A percentile compares a stretch with the other conserved stretches of the same genome.
Evolutionary conservation across 2,888 invertebrate genomes (phyloP).

Genomic region (Pterobdella sp.): DNA sequence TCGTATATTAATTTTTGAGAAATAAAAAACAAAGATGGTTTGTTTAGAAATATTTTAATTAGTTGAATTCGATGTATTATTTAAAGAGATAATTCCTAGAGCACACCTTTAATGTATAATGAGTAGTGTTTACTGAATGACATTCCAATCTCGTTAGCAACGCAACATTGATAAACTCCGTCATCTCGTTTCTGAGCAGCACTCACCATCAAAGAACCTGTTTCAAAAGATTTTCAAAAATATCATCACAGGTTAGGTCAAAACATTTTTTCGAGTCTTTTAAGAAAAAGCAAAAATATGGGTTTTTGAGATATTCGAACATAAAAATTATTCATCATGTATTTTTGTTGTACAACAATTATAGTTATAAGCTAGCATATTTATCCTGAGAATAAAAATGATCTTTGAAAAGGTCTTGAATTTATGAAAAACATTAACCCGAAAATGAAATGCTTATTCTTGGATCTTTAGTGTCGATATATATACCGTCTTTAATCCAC

Average conservation of each 20-base stretch:
- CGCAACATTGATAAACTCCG: constrained; percentile 14
- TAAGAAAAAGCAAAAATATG: no score
- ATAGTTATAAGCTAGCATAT: background rate
- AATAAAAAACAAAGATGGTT: no score
- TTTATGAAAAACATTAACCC: background rate
- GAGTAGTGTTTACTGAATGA: background rate
- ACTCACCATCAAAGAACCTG: constrained; percentile 12
- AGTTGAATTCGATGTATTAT: no score
- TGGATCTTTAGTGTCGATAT: background rate
- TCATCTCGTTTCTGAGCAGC: constrained; percentile 3
- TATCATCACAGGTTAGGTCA: no score
- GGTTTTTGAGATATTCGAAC: no score
- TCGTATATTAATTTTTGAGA: no score
- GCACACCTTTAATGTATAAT: constrained; percentile 14
- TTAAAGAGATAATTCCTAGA: background rate
- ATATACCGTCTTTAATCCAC: constrained; percentile 14
- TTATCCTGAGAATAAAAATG: background rate
- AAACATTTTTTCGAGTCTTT: no score
- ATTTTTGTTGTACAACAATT: background rate
- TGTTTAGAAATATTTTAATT: no score
- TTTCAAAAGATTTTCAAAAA: no score
- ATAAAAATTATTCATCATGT: no score
- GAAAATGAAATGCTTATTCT: background rate
- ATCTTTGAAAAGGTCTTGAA: background rate
- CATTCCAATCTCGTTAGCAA: background rate